A percentile compares a stretch with the other conserved stretches of the same genome.
These are phyloP conservation scores for Nannoperca obscura DNA, from an alignment of 2,797 vertebrate species.

Conservation along the genomic window DNA sequence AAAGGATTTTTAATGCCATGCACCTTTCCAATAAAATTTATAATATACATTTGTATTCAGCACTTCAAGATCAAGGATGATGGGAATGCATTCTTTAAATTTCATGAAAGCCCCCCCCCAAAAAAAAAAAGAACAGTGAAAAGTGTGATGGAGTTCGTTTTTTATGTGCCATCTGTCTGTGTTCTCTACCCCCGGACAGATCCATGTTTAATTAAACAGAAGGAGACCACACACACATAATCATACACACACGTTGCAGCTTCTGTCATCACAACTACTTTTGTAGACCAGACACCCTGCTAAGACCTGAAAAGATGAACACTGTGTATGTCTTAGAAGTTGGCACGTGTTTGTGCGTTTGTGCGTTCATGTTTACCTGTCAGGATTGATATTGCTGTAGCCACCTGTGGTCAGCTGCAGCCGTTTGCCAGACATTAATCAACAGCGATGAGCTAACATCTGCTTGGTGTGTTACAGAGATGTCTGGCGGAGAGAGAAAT, in stretches of 20 bases:
- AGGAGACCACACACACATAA: conserved; percentile 49
- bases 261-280: conserved; percentile 56
- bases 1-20: neutral
- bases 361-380: conserved; percentile 38
- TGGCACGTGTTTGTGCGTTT: neutral
- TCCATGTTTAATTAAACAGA: conserved; percentile 76
- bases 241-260: conserved; percentile 32
- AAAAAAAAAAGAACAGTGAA: conserved; percentile 12
- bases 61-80: conserved; percentile 31
- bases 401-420: conserved; percentile 68
- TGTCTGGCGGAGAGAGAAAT: conserved; percentile 19
- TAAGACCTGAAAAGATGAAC: conserved; percentile 37
- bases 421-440: conserved; percentile 66
- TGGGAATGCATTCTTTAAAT: conserved; percentile 34
- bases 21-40: neutral
- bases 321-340: conserved; percentile 6
- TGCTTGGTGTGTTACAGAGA: conserved; percentile 51
- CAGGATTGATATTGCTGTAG: conserved; percentile 43
- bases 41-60: conserved; percentile 12
- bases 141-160: conserved; percentile 55
- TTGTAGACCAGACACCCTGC: conserved; percentile 45
- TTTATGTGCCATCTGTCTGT: conserved; percentile 72
- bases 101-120: conserved; percentile 21
- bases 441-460: conserved; percentile 64
- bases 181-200: conserved; percentile 53